A percentile compares a stretch with the other conserved stretches of the same genome.
phyloP scores from a whole-genome alignment of 2,797 vertebrate genomes.

The Pagetopsis macropterus region DNA sequence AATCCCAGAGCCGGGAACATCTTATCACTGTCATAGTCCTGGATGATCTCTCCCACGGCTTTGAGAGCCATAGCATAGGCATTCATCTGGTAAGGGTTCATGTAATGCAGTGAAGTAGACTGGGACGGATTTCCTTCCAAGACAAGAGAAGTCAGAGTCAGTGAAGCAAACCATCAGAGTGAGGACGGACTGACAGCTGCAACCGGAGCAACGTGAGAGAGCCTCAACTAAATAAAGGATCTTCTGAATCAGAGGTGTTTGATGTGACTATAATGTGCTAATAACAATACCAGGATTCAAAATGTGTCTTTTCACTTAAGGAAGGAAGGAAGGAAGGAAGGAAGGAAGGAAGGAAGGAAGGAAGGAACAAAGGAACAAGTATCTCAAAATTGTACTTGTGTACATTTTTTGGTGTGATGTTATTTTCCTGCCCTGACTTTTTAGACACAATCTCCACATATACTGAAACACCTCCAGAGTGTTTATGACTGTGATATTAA shows the following conservation, averaged over 20 bases:
- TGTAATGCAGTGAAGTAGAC: slow-evolving; percentile 96
- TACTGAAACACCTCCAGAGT: no score
- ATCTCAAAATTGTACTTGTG: no score
- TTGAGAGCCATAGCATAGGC: slow-evolving; percentile 96
- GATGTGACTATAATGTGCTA: background rate
- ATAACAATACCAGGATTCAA: background rate
- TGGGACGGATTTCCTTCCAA: slow-evolving; percentile 92
- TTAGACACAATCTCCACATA: no score
- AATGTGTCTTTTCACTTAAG: background rate
- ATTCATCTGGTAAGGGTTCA: slow-evolving; percentile 98
- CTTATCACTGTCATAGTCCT: slow-evolving; percentile 98
- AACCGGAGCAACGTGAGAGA: slow-evolving; percentile 25
- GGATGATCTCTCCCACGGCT: slow-evolving; percentile 96
- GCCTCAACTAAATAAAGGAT: slow-evolving; percentile 28
- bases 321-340: no score
- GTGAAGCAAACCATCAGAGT: slow-evolving; percentile 53
- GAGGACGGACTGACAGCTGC: slow-evolving; percentile 46
- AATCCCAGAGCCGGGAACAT: slow-evolving; percentile 97
- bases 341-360: no score
- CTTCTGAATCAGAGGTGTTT: slow-evolving; percentile 19
- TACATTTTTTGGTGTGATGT: no score
- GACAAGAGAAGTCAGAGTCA: slow-evolving; percentile 59
- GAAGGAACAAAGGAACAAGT: no score
- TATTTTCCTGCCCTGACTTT: no score
- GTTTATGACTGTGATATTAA: no score